Evolutionary conservation across 2,797 vertebrate species (phyloP), one percentile per base, ranked within the genome.

Genomic region (Protonibea diacanthus): DNA sequence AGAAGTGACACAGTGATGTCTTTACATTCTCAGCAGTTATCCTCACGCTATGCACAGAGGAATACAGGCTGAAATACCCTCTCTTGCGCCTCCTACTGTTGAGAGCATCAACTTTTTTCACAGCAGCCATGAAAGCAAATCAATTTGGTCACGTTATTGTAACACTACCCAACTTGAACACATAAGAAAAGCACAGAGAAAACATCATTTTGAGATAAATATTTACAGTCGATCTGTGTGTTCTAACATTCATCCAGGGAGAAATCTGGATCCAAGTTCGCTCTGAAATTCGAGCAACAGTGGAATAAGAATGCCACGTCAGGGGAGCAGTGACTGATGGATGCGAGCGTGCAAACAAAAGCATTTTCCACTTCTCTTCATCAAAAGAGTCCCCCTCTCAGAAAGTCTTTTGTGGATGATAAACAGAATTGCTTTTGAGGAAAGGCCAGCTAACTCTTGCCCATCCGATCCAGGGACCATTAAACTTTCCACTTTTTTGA

Each of bases 21-120:
- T 83, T 61, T 72, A 66, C 65, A 81, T 67, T 74, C 82, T 77
- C 71, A 78, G 58, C 80, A 79, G 48, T 78, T 80, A 33, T 78
- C 21, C 21, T 23, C 69, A 60, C 45, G 23, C 29, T 63, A 79
- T 69, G 1, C 49, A 55, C 33, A 60, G n/a, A 51, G 29, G 58
- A 75, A 38, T 6, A 49, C 33, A 76, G 20, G 64, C 75, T 81
- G 51, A 74, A 74, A 67, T 23, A 2, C 5, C 27, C 56, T 15
- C 90, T 90, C 76, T 76, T 83, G 81, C 90, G 88, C 92, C 94
- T 90, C 91, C 94, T 94, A 92, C 91, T 91, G 94, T 71, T 51
- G n/a, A 87, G 52, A 85, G 29, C 23, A 21, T n/a, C 53, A 15
- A 68, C 53, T 62, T 77, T 33, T 58, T 29, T 6, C 45, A 40